Evolutionary conservation across 2,113 vertebrate species (phyloP).

Genomic region (Nothobranchius furzeri): DNA sequence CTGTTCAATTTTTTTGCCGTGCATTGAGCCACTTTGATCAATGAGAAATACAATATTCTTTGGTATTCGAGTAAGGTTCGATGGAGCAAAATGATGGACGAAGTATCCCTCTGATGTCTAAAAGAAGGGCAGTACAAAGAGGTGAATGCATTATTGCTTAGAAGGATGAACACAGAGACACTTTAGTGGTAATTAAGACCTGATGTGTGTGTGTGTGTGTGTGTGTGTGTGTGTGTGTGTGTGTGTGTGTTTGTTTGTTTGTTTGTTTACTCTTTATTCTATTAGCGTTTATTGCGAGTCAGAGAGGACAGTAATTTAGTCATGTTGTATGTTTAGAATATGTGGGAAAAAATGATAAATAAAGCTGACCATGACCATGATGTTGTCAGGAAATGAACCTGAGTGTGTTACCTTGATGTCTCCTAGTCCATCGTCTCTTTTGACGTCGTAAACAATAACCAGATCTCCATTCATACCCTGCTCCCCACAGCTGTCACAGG

Average conservation of each 20-base stretch:
- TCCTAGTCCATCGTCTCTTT: constrained; percentile 77
- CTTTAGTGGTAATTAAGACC: too few species aligned
- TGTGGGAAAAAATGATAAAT: too few species aligned
- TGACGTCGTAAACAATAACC: constrained; percentile 87
- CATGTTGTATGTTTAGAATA: too few species aligned
- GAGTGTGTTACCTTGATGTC: constrained; percentile 80
- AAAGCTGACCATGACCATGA: too few species aligned
- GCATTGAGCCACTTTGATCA: constrained; percentile 91
- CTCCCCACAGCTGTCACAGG: constrained; percentile 80
- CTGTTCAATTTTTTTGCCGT: constrained; percentile 85
- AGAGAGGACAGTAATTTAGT: too few species aligned
- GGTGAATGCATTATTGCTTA: background rate
- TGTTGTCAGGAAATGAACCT: background rate
- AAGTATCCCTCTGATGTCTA: constrained; percentile 88
- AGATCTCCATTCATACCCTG: constrained; percentile 87
- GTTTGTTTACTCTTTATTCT: too few species aligned
- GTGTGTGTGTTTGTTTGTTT: too few species aligned
- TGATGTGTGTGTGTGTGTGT: too few species aligned
- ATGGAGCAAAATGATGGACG: constrained; percentile 92
- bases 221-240: too few species aligned
- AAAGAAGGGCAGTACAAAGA: constrained; percentile 3
- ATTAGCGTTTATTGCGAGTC: too few species aligned
- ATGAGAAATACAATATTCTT: constrained; percentile 93
- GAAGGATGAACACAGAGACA: background rate
- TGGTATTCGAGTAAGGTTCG: constrained; percentile 79